Conservation (phyloP, 2,888 invertebrate genomes). For the Galerucella pusilla region DNA sequence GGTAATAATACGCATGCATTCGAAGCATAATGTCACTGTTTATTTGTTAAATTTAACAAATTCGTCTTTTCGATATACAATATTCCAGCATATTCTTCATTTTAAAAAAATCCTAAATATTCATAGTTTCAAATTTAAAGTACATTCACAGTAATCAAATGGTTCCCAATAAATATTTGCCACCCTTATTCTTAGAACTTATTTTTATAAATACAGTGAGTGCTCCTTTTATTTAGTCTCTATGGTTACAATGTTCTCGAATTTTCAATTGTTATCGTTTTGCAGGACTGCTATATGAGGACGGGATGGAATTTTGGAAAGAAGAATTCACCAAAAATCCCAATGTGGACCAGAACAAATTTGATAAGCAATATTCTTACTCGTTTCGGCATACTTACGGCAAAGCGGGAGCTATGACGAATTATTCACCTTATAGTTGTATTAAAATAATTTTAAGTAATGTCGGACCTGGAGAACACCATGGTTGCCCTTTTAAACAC, state of each 20-base stretch:
- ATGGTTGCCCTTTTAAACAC: conserved; percentile 94
- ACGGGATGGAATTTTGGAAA: conserved; percentile 90
- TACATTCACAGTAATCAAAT: too few relatives aligned
- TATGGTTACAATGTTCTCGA: not conserved
- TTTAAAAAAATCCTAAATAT: too few relatives aligned
- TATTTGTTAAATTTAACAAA: too few relatives aligned
- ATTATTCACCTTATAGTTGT: conserved; percentile 93
- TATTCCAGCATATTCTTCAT: too few relatives aligned
- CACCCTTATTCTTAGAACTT: too few relatives aligned
- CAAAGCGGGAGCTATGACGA: conserved; percentile 90
- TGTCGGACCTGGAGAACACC: conserved; percentile 83
- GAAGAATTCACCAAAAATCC: conserved; percentile 84
- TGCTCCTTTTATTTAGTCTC: too few relatives aligned
- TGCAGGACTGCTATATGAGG: conserved; percentile 86
- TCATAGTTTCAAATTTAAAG: too few relatives aligned
- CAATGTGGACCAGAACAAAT: conserved; percentile 85
- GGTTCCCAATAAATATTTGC: too few relatives aligned
- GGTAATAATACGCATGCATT: too few relatives aligned
- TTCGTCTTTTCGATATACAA: too few relatives aligned
- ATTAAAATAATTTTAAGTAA: conserved; percentile 84
- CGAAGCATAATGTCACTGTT: too few relatives aligned
- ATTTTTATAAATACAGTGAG: too few relatives aligned
- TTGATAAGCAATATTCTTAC: conserved; percentile 93
- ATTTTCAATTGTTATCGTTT: not conserved
- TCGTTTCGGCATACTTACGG: conserved; percentile 94